Conservation (phyloP, 2,113 vertebrate genomes). For the Sigmodon hispidus region DNA sequence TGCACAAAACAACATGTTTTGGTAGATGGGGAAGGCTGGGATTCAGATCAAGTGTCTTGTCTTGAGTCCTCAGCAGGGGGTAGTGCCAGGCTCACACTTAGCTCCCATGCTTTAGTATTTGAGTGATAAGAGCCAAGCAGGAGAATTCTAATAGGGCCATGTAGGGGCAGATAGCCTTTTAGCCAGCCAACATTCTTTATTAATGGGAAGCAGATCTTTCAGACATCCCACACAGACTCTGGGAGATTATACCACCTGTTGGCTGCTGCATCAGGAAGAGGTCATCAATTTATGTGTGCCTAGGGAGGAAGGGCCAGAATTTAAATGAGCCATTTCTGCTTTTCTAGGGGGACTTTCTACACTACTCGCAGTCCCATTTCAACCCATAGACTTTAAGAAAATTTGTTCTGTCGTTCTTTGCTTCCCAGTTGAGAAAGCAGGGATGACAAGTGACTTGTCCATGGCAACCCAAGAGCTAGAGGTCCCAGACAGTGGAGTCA, state of each 20-base stretch:
- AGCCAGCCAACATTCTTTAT: conserved; percentile 2
- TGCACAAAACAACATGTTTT: neutral
- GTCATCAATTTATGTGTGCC: neutral
- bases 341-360: neutral
- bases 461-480: neutral
- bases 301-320: neutral
- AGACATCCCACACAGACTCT: neutral
- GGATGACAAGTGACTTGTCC: neutral
- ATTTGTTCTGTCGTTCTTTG: neutral
- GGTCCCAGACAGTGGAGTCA: neutral
- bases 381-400: neutral
- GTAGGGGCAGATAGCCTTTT: conserved; percentile 34
- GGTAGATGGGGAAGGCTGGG: neutral
- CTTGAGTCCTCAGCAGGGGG: neutral
- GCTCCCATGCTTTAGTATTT: neutral
- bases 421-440: neutral
- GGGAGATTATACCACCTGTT: neutral
- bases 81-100: neutral
- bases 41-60: neutral
- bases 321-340: neutral
- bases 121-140: neutral
- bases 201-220: neutral
- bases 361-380: neutral
- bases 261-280: neutral
- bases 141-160: neutral